A percentile compares a stretch with the other conserved stretches of the same genome.
phyloP scores from a whole-genome alignment of 2,113 vertebrate species.

The Saguinus imperator region DNA sequence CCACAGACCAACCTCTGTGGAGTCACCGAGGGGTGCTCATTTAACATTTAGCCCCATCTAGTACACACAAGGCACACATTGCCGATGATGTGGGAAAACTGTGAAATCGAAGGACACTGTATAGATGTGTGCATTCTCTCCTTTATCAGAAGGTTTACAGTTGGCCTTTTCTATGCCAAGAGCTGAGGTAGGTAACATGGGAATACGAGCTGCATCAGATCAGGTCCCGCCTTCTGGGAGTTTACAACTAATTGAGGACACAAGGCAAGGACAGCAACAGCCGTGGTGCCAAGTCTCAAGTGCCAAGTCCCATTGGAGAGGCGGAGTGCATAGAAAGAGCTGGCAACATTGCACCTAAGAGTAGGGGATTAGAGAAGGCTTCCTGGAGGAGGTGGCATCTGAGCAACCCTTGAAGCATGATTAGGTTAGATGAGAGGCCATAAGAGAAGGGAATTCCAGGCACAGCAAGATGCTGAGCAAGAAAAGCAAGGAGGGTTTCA shows the following conservation, averaged over 20 bases:
- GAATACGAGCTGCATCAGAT: not conserved
- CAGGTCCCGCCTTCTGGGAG: not conserved
- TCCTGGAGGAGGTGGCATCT: not conserved
- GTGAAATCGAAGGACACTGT: not conserved
- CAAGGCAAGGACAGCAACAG: not conserved
- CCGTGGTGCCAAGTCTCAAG: not conserved
- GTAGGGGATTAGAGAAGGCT: not conserved
- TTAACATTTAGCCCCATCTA: not conserved
- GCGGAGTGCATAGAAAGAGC: not conserved
- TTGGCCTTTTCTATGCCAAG: not conserved
- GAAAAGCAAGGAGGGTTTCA: not conserved
- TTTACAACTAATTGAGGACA: not conserved
- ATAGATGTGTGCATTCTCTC: not conserved
- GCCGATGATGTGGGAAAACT: not conserved
- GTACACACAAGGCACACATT: accelerated
- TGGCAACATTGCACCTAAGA: not conserved
- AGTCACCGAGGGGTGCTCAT: not conserved
- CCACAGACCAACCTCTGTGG: not conserved
- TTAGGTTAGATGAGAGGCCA: not conserved
- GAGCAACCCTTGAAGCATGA: not conserved
- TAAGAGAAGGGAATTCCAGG: not conserved
- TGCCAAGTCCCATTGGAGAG: not conserved
- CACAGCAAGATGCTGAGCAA: not conserved
- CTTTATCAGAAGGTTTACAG: not conserved
- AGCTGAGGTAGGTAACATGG: not conserved